Evolutionary conservation across 1,140 invertebrate species (phyloP).

Genomic region (Macrocentrus cingulum): DNA sequence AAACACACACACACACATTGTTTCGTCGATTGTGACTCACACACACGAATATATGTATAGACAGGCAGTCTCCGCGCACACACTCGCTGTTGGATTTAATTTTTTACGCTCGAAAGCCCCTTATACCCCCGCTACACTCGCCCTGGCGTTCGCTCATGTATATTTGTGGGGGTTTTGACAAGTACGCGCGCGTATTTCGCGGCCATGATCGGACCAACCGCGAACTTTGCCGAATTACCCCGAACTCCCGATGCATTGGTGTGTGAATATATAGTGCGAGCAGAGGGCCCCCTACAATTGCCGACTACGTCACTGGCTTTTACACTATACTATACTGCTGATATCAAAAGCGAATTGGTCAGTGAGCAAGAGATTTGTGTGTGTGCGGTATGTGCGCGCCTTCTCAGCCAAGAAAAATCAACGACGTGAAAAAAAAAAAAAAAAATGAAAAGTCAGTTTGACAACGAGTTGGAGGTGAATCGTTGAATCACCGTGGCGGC

Average conservation of each 20-base stretch:
- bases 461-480: conserved; percentile 39
- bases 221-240: conserved; percentile 23
- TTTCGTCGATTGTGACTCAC: no score
- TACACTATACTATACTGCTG: no score
- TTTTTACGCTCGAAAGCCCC: no score
- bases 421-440: no score
- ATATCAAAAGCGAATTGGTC: no score
- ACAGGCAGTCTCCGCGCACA: no score
- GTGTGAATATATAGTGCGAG: background rate
- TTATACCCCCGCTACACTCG: no score
- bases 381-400: conserved; percentile 7
- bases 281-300: no score
- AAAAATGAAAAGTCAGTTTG: conserved; percentile 44
- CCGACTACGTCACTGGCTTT: no score
- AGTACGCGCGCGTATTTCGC: conserved; percentile 33
- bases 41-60: background rate
- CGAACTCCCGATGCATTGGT: conserved; percentile 8
- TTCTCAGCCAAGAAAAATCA: background rate
- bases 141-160: background rate
- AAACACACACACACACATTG: no score
- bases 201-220: conserved; percentile 18
- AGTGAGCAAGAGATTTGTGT: background rate
- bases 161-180: conserved; percentile 25
- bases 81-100: no score
- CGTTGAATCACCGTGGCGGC: conserved; percentile 40